phyloP scores from a whole-genome alignment of 2,888 invertebrate genomes.

The Blomia tropicalis region DNA sequence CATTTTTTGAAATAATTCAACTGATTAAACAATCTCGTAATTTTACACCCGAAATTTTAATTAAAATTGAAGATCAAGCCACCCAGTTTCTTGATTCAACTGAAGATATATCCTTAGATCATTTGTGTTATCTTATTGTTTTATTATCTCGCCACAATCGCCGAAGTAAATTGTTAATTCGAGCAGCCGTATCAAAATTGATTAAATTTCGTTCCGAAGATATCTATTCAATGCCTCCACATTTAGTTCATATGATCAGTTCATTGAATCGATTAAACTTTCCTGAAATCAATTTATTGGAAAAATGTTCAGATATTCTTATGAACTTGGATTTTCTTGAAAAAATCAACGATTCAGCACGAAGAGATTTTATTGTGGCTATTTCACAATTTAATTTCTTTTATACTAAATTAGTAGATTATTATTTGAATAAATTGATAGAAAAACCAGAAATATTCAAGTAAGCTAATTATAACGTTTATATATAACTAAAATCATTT shows the following conservation, averaged over 20 bases:
- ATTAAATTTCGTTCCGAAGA: not conserved
- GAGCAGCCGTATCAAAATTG: slow-evolving; percentile 6
- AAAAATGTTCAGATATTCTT: slow-evolving; percentile 17
- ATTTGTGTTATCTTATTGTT: slow-evolving; percentile 18
- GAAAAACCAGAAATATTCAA: slow-evolving; percentile 20
- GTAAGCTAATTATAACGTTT: not conserved
- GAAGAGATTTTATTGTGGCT: slow-evolving; percentile 18
- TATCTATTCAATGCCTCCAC: slow-evolving; percentile 8
- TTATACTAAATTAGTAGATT: slow-evolving; percentile 15
- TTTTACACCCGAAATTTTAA: slow-evolving; percentile 10
- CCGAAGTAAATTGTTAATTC: slow-evolving; percentile 17
- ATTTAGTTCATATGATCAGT: slow-evolving; percentile 20
- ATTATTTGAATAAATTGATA: slow-evolving; percentile 10
- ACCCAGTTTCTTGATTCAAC: not conserved
- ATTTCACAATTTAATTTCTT: slow-evolving; percentile 19
- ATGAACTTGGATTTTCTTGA: slow-evolving; percentile 19
- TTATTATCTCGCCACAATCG: slow-evolving; percentile 13
- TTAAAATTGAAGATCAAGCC: slow-evolving; percentile 4
- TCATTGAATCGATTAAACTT: slow-evolving; percentile 21
- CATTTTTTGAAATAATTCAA: not conserved
- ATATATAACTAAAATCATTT: not conserved
- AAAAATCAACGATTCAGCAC: not conserved
- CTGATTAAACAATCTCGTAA: not conserved
- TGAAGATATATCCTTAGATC: not conserved
- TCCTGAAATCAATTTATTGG: slow-evolving; percentile 17